phyloP scores from a whole-genome alignment of 2,797 vertebrate species.

The Hemibagrus guttatus region DNA sequence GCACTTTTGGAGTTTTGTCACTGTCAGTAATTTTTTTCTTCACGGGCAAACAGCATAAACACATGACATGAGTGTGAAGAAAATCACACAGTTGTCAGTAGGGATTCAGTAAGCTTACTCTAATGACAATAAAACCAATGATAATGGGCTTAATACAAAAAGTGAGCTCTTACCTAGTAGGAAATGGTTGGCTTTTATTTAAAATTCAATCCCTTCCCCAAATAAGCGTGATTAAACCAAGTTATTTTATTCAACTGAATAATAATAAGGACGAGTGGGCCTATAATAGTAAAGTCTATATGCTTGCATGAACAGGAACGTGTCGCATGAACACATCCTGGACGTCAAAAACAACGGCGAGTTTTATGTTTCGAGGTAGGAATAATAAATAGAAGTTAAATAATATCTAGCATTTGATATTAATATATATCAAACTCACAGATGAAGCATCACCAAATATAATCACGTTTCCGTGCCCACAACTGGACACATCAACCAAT shows the following conservation, averaged over 20 bases:
- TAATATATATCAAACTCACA: neutral
- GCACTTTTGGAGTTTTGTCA: neutral
- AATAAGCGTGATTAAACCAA: neutral
- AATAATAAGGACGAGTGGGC: neutral
- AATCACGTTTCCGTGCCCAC: neutral
- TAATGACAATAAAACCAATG: neutral
- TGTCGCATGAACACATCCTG: neutral
- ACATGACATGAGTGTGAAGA: too few relatives aligned
- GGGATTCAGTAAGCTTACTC: too few relatives aligned
- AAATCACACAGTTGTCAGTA: too few relatives aligned
- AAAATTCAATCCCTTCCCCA: neutral
- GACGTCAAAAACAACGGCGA: neutral
- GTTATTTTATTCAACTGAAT: neutral
- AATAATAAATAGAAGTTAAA: neutral
- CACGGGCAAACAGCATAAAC: too few relatives aligned
- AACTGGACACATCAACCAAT: neutral
- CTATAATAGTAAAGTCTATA: neutral
- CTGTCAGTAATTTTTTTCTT: neutral
- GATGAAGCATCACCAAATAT: neutral
- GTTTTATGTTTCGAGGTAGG: neutral
- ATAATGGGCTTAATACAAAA: neutral
- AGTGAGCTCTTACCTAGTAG: neutral
- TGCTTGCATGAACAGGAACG: neutral
- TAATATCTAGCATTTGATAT: neutral
- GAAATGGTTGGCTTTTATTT: neutral